Evolutionary conservation across 2,113 vertebrate genomes (phyloP), one percentile per base, ranked within the genome.

Genomic region (Epinephelus lanceolatus): DNA sequence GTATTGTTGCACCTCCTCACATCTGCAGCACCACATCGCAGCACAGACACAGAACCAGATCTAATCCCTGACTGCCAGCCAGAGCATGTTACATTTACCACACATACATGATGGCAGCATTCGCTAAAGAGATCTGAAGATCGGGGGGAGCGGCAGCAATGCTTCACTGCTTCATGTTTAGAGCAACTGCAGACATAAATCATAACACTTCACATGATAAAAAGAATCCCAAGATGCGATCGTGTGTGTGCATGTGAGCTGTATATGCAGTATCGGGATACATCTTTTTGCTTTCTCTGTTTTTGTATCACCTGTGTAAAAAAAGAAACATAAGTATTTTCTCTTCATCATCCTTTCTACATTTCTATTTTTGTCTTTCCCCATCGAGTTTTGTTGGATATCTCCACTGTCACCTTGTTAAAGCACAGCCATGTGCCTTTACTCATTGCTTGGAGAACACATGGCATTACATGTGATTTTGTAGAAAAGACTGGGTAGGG

Each of bases 1-100:
- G 42, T 71, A 76, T 84, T 72, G 57, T 81, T 82, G 79, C 62
- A 69, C 59, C 45, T 87, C 52, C 86, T 81, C 68, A 80, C 74
- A 85, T 89, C 59, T 87, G 82, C 77, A 78, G 42, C 78, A 27
- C 7, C 42, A 25, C 61, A 81, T 69, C 60, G 78, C 49, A 66
- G 70, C 73, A 76, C 71, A 67, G 71, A 76, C 33, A 56, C 25
- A 82, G 52, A 83, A 63, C 1, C 67, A 78, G 74, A 85, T 85
- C 77, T 78, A 87, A 84, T 85, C 81, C 72, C 55, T 37, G 69
- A 52, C 80, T 63, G 56, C 37, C 71, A 69, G 59, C 80, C 71
- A 61, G 55, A 53, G 72, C 37, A 13, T 52, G 69, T 21, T 72
- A 66, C 61, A 63, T 84, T 88, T 68, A 72, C 47, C 62, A 40